These are phyloP conservation scores for Acheta domesticus DNA, from an alignment of 2,888 invertebrate genomes.

Conservation along the genomic window DNA sequence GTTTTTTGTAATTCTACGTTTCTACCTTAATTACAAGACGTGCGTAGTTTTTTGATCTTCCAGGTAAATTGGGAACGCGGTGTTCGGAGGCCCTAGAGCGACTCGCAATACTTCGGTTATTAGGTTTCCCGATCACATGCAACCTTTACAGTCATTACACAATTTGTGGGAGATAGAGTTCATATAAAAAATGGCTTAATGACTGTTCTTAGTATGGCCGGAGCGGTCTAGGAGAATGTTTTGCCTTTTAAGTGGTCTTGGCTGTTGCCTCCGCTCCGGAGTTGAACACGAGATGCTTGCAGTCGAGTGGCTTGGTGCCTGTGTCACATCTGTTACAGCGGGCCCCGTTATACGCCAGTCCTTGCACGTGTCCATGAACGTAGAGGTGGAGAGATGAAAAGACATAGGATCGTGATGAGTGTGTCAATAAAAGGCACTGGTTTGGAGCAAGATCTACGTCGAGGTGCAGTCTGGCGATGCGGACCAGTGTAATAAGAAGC, in stretches of 20 bases:
- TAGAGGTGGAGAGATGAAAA: background rate
- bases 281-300: too few relatives aligned
- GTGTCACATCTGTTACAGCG: too few relatives aligned
- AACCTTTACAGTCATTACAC: background rate
- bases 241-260: slow-evolving; percentile 5
- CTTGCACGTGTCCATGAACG: background rate
- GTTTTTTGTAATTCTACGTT: too few relatives aligned
- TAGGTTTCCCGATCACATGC: background rate
- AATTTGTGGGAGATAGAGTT: background rate
- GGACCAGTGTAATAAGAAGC: too few relatives aligned
- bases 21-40: too few relatives aligned
- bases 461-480: too few relatives aligned
- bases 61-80: background rate
- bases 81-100: background rate
- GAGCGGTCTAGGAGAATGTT: background rate
- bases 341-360: background rate
- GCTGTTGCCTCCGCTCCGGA: too few relatives aligned
- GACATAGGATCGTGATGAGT: background rate
- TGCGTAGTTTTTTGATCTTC: too few relatives aligned
- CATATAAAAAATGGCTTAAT: background rate
- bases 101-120: background rate
- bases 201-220: background rate
- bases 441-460: too few relatives aligned
- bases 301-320: too few relatives aligned
- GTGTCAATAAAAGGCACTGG: background rate